Conservation (phyloP, 2,888 invertebrate species). For the Lochmaea crataegi region DNA sequence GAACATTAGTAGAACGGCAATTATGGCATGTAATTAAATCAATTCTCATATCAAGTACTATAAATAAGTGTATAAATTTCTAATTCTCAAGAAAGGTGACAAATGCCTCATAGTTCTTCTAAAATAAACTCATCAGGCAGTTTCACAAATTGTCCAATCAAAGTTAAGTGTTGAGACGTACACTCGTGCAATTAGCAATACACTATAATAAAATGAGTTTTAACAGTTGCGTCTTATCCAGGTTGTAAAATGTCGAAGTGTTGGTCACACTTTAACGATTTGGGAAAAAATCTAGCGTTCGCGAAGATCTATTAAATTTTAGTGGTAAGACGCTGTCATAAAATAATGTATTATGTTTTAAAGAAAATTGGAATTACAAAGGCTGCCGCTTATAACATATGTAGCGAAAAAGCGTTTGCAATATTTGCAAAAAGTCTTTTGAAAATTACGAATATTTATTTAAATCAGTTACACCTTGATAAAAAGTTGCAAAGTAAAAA, state of each 20-base stretch:
- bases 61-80: constrained; percentile 10
- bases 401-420: neutral
- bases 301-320: constrained; percentile 8
- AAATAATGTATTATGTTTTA: neutral
- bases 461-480: neutral
- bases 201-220: constrained; percentile 14
- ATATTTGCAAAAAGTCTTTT: neutral
- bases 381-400: neutral
- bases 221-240: constrained; percentile 10
- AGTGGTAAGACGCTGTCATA: neutral
- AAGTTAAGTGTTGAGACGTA: constrained; percentile 1
- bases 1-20: neutral
- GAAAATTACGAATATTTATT: neutral
- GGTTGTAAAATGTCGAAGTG: constrained; percentile 5
- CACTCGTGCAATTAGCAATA: constrained; percentile 18
- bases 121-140: constrained; percentile 23
- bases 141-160: constrained; percentile 18
- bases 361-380: constrained; percentile 3
- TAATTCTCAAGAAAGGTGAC: constrained; percentile 18
- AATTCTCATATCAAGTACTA: constrained; percentile 1
- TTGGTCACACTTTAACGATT: neutral
- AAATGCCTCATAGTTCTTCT: constrained; percentile 26
- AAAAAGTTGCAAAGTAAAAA: neutral
- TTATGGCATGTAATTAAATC: constrained; percentile 2
- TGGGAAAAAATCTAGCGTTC: neutral